Percentiles rank a stretch among this genome's conserved stretches.
Conservation (phyloP, 1,140 invertebrate species). For the Druon quercuslanigerum region DNA sequence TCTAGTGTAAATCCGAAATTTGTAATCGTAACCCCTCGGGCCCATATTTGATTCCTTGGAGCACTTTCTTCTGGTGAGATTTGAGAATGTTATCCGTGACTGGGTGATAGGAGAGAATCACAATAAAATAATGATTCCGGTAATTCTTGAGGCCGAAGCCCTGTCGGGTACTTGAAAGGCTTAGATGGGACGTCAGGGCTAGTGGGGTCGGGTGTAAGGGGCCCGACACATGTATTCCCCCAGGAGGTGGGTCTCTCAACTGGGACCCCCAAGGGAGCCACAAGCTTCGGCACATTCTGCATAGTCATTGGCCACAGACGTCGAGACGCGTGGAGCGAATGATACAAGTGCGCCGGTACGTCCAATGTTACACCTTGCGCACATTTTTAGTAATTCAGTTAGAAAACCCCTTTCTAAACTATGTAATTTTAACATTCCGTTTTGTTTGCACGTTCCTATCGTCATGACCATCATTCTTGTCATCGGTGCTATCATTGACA, state of each 20-base stretch:
- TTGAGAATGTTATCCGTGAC: not conserved
- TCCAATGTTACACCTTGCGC: constrained; percentile 1
- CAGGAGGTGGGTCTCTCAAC: constrained; percentile 66
- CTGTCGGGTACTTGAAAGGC: constrained; percentile 69
- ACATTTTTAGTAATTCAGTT: not conserved
- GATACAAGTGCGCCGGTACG: constrained; percentile 32
- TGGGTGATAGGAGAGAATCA: constrained; percentile 3
- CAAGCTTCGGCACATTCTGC: constrained; percentile 62
- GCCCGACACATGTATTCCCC: constrained; percentile 69
- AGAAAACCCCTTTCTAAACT: constrained; percentile 4
- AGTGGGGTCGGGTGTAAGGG: constrained; percentile 55
- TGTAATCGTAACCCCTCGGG: not conserved
- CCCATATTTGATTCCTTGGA: not conserved
- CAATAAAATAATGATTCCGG: constrained; percentile 62
- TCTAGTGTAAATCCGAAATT: not conserved
- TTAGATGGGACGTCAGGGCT: constrained; percentile 46
- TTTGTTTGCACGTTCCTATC: constrained; percentile 16
- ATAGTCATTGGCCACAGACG: constrained; percentile 66
- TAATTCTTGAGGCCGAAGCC: constrained; percentile 56
- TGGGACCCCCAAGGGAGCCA: constrained; percentile 69
- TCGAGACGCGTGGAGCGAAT: constrained; percentile 58
- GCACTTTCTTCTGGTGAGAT: constrained; percentile 5
- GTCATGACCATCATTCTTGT: not conserved
- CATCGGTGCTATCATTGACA: not conserved
- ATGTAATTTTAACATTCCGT: constrained; percentile 20